Conservation (phyloP, 2,888 invertebrate genomes). For the Dynastes hyllus region DNA sequence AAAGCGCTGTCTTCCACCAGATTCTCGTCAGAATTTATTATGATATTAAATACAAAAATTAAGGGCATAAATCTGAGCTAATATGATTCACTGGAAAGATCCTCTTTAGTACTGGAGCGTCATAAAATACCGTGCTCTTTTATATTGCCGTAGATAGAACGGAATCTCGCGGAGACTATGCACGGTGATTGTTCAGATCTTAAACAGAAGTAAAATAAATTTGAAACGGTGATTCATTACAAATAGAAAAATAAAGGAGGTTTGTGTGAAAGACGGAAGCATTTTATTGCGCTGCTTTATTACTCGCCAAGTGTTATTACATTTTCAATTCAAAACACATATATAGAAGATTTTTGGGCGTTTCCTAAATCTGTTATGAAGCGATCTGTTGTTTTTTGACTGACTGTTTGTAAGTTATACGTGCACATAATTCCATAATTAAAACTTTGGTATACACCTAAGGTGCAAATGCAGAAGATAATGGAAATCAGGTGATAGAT, state of each 20-base stretch:
- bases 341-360: too few species aligned
- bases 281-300: too few species aligned
- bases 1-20: not conserved
- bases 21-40: conserved; percentile 38
- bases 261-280: not conserved
- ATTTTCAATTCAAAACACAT: too few species aligned
- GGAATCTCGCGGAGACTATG: conserved; percentile 3
- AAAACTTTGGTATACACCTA: too few species aligned
- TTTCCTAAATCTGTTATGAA: too few species aligned
- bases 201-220: conserved; percentile 1
- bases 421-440: too few species aligned
- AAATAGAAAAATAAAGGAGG: too few species aligned
- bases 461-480: too few species aligned
- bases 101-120: conserved; percentile 44
- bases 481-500: too few species aligned
- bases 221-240: conserved; percentile 1
- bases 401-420: too few species aligned
- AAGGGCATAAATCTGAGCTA: conserved; percentile 51
- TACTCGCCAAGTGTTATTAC: too few species aligned
- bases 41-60: conserved; percentile 53
- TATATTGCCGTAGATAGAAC: conserved; percentile 48
- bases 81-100: conserved; percentile 51
- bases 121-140: conserved; percentile 50
- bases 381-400: too few species aligned
- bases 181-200: not conserved